Base-by-base conservation (phyloP, 1,140 invertebrate genomes). In the Teleopsis dalmanni region DNA sequence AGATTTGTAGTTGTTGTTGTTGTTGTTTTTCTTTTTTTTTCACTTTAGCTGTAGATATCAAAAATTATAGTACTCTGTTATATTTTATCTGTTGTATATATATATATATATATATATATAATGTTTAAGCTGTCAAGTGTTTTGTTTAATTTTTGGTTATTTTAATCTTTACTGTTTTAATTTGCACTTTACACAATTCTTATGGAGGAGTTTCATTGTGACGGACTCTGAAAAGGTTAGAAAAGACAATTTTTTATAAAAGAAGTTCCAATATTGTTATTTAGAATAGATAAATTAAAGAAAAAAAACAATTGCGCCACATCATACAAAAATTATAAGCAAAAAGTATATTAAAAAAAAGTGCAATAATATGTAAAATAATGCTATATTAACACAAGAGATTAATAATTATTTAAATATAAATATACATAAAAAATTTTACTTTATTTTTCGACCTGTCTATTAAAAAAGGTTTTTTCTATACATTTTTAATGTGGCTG, bases 141-240 rank as follows among this genome's bases (percentile, higher is more conserved):
- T 47, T 35, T 37, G 47, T 26, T 13, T 42, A 14, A 10, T 47
- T 26, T 48, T 48, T 37, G 41, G 41, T 45, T 47, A 35, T 46
- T 50, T 47, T 35, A 47, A 25, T n/a, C n/a, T n/a, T n/a, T n/a
- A n/a, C n/a, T n/a, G n/a, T n/a, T 50, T 47, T 37, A 47, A 47
- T 53, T 53, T 46, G 54, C 54, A 60, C 56, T 54, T 58, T 51
- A 52, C 27, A 26, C 11, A n/a, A 52, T 44, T 57, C 44, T 47
- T 58, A 35, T 26, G 44, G 34, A 50, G 43, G 53, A 50, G 56
- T 54, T 49, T 59, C 62, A 67, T 61, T 68, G 64, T 56, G 60
- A 65, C 56, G 65, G 58, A 57, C 62, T 65, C 65, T 68, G 62
- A 41, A 65, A 65, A 49, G 41, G 16, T 19, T 16, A 46, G 13